phyloP scores from a whole-genome alignment of 2,888 invertebrate genomes.

The Tanytarsus gracilentus region DNA sequence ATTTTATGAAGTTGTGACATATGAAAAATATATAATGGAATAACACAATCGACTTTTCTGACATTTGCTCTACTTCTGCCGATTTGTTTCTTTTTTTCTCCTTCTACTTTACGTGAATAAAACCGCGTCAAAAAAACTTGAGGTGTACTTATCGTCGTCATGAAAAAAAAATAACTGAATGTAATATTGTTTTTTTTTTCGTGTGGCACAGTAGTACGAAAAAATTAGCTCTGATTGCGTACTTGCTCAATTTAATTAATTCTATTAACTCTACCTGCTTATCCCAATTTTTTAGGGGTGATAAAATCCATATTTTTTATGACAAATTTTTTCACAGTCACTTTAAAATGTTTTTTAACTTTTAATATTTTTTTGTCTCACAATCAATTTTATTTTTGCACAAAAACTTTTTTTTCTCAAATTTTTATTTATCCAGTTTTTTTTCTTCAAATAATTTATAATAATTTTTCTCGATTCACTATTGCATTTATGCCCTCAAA shows the following conservation, averaged over 20 bases:
- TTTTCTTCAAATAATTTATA: neutral
- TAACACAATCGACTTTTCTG: slow-evolving; percentile 27
- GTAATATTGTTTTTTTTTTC: neutral
- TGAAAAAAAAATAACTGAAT: neutral
- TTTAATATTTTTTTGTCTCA: too few relatives aligned
- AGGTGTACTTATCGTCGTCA: neutral
- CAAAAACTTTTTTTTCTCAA: neutral
- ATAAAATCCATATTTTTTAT: too few relatives aligned
- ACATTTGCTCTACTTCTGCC: slow-evolving; percentile 28
- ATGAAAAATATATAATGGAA: slow-evolving; percentile 20
- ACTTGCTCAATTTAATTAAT: neutral
- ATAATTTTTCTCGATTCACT: too few relatives aligned
- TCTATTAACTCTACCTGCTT: too few relatives aligned
- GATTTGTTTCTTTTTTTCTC: neutral
- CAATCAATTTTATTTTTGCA: too few relatives aligned
- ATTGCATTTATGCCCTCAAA: slow-evolving; percentile 1
- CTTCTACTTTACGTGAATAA: neutral
- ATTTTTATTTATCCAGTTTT: neutral
- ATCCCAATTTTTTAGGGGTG: too few relatives aligned
- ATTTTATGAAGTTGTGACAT: slow-evolving; percentile 3
- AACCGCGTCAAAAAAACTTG: slow-evolving; percentile 2
- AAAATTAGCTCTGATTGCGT: neutral
- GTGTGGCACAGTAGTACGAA: neutral
- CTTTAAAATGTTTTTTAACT: too few relatives aligned
- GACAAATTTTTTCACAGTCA: too few relatives aligned